These are phyloP conservation scores for Hydrophis major DNA, from an alignment of 2,797 vertebrate genomes.

Conservation along the genomic window DNA sequence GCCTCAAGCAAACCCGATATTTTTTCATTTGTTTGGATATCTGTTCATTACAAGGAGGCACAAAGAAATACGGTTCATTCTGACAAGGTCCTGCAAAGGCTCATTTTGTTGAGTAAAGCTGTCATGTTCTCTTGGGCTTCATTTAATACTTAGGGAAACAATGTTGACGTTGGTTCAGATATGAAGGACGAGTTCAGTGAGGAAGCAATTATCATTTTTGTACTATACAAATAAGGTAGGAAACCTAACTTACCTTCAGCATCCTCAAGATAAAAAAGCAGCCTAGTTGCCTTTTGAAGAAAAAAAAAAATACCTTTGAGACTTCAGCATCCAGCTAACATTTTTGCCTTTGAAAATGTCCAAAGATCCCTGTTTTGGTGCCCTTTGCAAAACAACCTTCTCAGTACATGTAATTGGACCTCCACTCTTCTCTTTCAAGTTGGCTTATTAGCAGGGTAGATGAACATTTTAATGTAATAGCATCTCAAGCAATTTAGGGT, in stretches of 20 bases:
- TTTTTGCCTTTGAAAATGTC: neutral
- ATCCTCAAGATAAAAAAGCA: neutral
- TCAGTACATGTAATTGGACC: neutral
- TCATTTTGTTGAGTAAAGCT: conserved; percentile 13
- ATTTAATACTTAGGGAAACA: neutral
- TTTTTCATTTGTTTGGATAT: neutral
- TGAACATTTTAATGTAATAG: neutral
- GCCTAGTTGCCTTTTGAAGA: neutral
- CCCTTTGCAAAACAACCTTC: neutral
- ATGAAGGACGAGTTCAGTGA: neutral
- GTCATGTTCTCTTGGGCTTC: neutral
- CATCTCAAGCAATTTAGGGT: neutral
- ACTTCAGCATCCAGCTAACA: conserved; percentile 3
- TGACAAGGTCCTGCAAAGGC: neutral
- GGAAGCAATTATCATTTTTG: conserved; percentile 8
- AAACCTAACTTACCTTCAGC: neutral
- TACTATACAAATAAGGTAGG: neutral
- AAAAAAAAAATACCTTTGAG: neutral
- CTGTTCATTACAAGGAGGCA: neutral
- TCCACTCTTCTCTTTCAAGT: neutral
- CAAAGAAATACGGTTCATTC: neutral
- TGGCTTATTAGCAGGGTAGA: neutral
- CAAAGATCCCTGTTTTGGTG: neutral
- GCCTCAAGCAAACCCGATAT: neutral
- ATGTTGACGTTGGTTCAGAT: neutral